phyloP scores from a whole-genome alignment of 1,140 invertebrate genomes.

The Pristionchus pacificus region DNA sequence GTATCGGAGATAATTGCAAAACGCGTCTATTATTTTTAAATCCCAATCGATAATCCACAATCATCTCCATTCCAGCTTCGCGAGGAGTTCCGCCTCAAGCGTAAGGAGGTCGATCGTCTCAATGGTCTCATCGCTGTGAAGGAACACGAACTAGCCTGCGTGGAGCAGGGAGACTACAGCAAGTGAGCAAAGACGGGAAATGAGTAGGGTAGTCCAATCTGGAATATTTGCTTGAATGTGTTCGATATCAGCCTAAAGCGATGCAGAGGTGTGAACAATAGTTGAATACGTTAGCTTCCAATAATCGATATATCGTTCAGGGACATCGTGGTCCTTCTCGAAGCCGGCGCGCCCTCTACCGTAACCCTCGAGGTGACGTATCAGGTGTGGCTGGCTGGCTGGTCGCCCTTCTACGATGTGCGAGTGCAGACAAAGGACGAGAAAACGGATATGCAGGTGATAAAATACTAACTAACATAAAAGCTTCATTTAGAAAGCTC shows the following conservation, averaged over 20 bases:
- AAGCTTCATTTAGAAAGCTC: no score
- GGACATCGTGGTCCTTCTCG: neutral
- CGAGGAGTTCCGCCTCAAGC: neutral
- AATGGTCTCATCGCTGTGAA: slow-evolving; percentile 24
- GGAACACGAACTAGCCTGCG: slow-evolving; percentile 18
- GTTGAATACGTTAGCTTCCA: neutral
- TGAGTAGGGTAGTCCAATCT: neutral
- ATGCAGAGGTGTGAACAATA: no score
- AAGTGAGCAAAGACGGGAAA: neutral
- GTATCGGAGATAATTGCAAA: neutral
- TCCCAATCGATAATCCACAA: no score
- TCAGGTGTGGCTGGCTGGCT: slow-evolving; percentile 55
- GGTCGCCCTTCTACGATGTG: slow-evolving; percentile 59
- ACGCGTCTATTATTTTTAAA: neutral
- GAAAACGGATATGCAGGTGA: slow-evolving; percentile 8
- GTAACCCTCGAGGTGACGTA: slow-evolving; percentile 52
- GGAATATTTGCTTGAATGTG: slow-evolving; percentile 4
- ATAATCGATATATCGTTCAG: neutral
- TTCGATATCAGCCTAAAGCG: no score
- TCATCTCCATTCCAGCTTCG: neutral
- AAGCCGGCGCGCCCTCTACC: slow-evolving; percentile 7
- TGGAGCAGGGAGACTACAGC: neutral
- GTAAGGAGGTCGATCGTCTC: slow-evolving; percentile 4
- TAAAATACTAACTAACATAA: slow-evolving; percentile 5
- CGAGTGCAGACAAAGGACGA: slow-evolving; percentile 50